A percentile compares a stretch with the other conserved stretches of the same genome.
Conservation (phyloP, 64 coral and sea anemone species). For the Pocillopora damicornis region DNA sequence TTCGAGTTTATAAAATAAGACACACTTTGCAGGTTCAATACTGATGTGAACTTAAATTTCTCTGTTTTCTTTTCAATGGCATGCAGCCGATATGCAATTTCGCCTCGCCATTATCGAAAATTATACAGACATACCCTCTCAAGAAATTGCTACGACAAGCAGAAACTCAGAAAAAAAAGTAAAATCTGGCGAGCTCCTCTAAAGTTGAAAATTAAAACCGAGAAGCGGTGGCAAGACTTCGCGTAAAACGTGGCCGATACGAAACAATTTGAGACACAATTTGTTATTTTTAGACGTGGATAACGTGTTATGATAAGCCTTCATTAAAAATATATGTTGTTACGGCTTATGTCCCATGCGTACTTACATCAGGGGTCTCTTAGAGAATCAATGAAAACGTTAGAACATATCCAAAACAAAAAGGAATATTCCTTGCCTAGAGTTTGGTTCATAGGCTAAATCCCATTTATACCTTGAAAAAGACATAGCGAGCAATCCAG, state of each 20-base stretch:
- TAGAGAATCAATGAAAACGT: background rate
- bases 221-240: background rate
- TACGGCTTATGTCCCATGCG: background rate
- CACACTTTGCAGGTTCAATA: background rate
- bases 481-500: conserved; percentile 1
- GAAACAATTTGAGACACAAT: conserved; percentile 7
- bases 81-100: conserved; percentile 17
- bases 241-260: background rate
- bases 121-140: background rate
- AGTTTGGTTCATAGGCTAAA: background rate
- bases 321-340: conserved; percentile 48
- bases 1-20: background rate
- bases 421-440: conserved; percentile 7
- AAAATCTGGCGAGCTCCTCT: background rate
- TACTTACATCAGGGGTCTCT: background rate
- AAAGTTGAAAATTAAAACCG: background rate
- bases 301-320: conserved; percentile 38
- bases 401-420: background rate
- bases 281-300: conserved; percentile 37
- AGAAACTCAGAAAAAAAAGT: background rate
- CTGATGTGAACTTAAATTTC: background rate
- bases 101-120: background rate
- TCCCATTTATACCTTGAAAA: conserved; percentile 5
- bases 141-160: background rate
- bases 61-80: background rate